Conservation (phyloP, 2,888 invertebrate species). For the Choristoneura rosaceana region DNA sequence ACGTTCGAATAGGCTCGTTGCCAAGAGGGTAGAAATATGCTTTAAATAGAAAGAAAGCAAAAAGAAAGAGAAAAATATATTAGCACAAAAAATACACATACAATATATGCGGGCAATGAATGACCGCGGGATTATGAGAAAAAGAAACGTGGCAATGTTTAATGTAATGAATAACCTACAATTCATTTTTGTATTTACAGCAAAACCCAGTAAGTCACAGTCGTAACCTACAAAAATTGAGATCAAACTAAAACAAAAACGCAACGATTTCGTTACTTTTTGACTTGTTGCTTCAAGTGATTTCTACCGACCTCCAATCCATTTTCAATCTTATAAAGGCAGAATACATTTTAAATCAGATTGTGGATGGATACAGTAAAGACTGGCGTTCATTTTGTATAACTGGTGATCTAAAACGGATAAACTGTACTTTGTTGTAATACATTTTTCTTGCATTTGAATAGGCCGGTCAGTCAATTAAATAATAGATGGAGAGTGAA, state of each 20-base stretch:
- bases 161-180: no score
- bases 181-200: not conserved
- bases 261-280: conserved; percentile 17
- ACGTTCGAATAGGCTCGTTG: no score
- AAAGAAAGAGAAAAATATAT: no score
- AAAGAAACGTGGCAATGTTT: no score
- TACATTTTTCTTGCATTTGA: conserved; percentile 3
- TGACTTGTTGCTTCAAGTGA: not conserved
- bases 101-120: no score
- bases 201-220: no score
- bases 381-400: conserved; percentile 27
- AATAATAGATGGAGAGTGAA: not conserved
- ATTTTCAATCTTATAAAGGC: not conserved
- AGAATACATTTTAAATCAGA: not conserved
- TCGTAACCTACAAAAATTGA: conserved; percentile 21
- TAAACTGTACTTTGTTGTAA: conserved; percentile 15
- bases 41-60: no score
- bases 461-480: not conserved
- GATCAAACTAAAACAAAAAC: conserved; percentile 25
- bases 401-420: conserved; percentile 32
- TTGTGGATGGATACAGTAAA: not conserved
- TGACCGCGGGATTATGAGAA: no score
- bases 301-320: not conserved
- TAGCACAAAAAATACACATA: no score
- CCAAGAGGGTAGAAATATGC: no score